phyloP scores from a whole-genome alignment of 2,797 vertebrate species.

The Prunella strophiata region DNA sequence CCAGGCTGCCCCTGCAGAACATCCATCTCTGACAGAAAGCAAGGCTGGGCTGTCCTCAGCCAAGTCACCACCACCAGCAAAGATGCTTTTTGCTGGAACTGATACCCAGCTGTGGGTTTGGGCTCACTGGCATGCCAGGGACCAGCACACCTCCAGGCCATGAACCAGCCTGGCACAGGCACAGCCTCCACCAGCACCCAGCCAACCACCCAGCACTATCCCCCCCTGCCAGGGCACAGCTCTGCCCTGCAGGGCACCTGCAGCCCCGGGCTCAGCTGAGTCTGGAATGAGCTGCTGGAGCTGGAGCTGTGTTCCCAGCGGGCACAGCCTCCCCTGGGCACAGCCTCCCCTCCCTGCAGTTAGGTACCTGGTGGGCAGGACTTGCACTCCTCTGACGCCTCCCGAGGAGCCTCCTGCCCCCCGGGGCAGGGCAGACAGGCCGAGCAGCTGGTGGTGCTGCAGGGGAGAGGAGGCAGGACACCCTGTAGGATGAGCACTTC shows the following conservation, averaged over 20 bases:
- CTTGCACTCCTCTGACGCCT: conserved; percentile 75
- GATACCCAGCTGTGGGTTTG: neutral
- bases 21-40: neutral
- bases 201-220: rapidly evolving
- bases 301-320: rapidly evolving
- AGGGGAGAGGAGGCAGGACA: neutral
- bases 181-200: neutral
- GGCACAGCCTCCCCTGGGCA: neutral
- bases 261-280: rapidly evolving
- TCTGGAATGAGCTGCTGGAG: neutral
- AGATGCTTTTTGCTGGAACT: neutral
- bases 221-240: neutral
- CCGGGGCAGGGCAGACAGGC: conserved; percentile 78
- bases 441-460: conserved; percentile 80
- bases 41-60: neutral
- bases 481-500: neutral
- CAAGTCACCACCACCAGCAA: neutral
- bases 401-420: conserved; percentile 80
- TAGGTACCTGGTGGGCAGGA: conserved; percentile 86
- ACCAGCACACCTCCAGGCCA: neutral
- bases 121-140: neutral
- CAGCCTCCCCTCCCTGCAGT: no score
- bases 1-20: neutral
- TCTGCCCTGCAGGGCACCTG: neutral
- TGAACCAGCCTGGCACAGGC: neutral